Percentiles rank a stretch among this genome's conserved stretches.
phyloP scores from a whole-genome alignment of 2,888 invertebrate genomes.

The Polymixis lichenea region DNA sequence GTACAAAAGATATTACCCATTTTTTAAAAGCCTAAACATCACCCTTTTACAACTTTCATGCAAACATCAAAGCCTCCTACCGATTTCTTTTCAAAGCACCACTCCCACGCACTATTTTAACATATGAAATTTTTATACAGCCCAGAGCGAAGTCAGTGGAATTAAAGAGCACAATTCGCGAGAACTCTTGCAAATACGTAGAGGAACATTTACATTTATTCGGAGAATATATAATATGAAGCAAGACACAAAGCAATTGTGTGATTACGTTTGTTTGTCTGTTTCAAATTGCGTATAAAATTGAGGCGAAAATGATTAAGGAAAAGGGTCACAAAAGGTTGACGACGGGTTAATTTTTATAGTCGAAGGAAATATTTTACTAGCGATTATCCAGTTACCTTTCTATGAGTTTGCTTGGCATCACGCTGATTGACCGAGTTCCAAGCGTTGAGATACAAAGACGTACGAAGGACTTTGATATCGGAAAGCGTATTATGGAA shows the following conservation, averaged over 20 bases:
- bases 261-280: slow-evolving; percentile 47
- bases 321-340: not conserved
- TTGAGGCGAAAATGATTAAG: not conserved
- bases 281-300: slow-evolving; percentile 3
- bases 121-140: slow-evolving; percentile 48
- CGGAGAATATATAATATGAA: slow-evolving; percentile 70
- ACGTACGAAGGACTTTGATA: too few species aligned
- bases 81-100: slow-evolving; percentile 19
- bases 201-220: slow-evolving; percentile 75
- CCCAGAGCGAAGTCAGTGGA: slow-evolving; percentile 54
- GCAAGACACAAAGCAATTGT: slow-evolving; percentile 32
- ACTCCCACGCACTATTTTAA: slow-evolving; percentile 49
- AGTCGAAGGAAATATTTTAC: not conserved
- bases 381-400: not conserved
- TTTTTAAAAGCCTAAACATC: not conserved
- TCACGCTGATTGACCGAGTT: too few species aligned
- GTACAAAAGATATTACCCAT: not conserved
- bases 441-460: too few species aligned
- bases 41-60: not conserved
- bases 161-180: slow-evolving; percentile 69
- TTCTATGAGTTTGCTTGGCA: too few species aligned
- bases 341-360: not conserved
- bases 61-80: not conserved
- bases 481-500: too few species aligned
- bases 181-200: slow-evolving; percentile 69